phyloP scores from a whole-genome alignment of 2,888 invertebrate genomes.

The Alentia gelatinosa region DNA sequence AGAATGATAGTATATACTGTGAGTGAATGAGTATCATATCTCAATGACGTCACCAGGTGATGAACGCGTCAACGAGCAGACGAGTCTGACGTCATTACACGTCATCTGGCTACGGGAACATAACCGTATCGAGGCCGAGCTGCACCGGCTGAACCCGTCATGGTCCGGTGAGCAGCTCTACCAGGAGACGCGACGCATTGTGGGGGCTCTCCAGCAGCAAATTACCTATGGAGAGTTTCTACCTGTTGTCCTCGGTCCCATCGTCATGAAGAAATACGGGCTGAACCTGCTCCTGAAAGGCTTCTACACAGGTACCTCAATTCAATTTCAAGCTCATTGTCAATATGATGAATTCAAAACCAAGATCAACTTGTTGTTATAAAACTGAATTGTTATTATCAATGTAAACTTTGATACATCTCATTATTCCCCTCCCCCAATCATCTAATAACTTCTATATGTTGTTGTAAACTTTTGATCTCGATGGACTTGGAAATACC shows the following conservation, averaged over 20 bases:
- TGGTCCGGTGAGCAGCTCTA: constrained; percentile 93
- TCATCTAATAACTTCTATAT: too few species aligned
- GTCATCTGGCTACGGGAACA: constrained; percentile 92
- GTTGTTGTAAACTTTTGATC: too few species aligned
- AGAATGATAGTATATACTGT: too few species aligned
- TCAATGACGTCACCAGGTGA: constrained; percentile 85
- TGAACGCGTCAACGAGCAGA: constrained; percentile 91
- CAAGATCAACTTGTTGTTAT: neutral
- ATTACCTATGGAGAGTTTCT: constrained; percentile 74
- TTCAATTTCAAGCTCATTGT: neutral
- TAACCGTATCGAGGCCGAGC: constrained; percentile 86
- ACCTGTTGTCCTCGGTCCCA: constrained; percentile 82
- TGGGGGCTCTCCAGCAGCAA: constrained; percentile 73
- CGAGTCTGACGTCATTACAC: constrained; percentile 92
- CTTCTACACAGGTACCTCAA: constrained; percentile 55
- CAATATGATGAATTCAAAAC: neutral
- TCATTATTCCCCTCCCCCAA: too few species aligned
- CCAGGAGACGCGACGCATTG: constrained; percentile 87
- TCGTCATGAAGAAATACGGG: constrained; percentile 85
- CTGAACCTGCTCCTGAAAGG: constrained; percentile 82
- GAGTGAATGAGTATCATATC: too few species aligned
- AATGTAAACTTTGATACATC: too few species aligned
- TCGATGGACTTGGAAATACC: too few species aligned
- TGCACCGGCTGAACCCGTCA: constrained; percentile 85
- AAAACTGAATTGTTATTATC: too few species aligned